Evolutionary conservation across 2,888 invertebrate genomes (phyloP), one percentile per base, ranked within the genome.

Genomic region (Caenorhabditis imperialis): DNA sequence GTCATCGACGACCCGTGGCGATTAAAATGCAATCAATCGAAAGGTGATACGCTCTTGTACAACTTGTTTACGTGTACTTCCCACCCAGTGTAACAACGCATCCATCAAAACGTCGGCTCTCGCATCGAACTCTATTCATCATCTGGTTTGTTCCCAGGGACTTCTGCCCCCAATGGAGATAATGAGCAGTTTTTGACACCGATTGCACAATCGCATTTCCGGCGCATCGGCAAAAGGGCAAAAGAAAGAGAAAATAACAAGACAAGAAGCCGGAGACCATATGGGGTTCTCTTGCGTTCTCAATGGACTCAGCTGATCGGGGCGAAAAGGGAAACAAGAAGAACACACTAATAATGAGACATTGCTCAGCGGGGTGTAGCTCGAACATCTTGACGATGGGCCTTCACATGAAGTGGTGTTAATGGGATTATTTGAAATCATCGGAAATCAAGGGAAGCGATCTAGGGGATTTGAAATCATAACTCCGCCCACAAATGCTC

Each of bases 1-100:
- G 65, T 65, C 65, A 65, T 50, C 33, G 47, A 48, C 35, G 20
- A 22, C 22, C 27, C 45, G 38, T 37, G 54, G 23, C 65, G 65
- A 65, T 65, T 65, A 65, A 65, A 57, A 65, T 57, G 65, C 47
- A 55, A 65, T 65, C 65, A 57, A 65, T 65, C 65, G 63, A 47
- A 65, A 65, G 38, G 50, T 50, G 65, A 57, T 57, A 57, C 47
- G 57, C 33, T 63, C 63, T 63, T 63, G 55, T 65, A 65, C 65
- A 65, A 57, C 65, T 65, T 65, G 65, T 65, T 65, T 65, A 65
- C 65, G 65, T 65, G 65, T 65, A 65, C 65, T 65, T 60, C 55
- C 40, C 33, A 23, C 23, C 35, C n/a, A 23, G 18, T 30, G 65
- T 65, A 50, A 50, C 48, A 65, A 47, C 48, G 65, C 48, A 65